Percentiles rank a stretch among this genome's conserved stretches.
Evolutionary conservation across 2,888 invertebrate genomes (phyloP).

Genomic region (Caradrina kadenii): DNA sequence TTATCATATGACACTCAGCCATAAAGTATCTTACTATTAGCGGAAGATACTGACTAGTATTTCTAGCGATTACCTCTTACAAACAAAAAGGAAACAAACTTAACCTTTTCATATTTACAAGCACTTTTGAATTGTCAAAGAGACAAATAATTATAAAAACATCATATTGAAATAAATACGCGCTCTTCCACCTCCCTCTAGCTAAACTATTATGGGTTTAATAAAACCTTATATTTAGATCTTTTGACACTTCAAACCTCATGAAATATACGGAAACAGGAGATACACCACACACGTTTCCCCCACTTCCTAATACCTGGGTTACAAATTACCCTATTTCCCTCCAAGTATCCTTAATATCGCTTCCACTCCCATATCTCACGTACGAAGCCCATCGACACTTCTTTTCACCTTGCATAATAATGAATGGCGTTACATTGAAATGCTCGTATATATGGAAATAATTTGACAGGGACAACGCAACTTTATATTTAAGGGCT

Average conservation of each 20-base stretch:
- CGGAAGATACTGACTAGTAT: too few species aligned
- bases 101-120: too few species aligned
- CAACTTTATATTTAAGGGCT: too few species aligned
- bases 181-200: too few species aligned
- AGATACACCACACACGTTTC: constrained; percentile 19
- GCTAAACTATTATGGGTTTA: too few species aligned
- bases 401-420: constrained; percentile 20
- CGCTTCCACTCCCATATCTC: constrained; percentile 4
- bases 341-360: constrained; percentile 32
- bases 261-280: background rate
- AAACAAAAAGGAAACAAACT: too few species aligned
- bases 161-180: too few species aligned
- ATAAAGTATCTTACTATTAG: too few species aligned
- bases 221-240: background rate
- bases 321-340: constrained; percentile 35
- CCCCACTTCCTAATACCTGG: constrained; percentile 13
- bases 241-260: background rate
- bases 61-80: too few species aligned
- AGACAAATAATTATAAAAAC: too few species aligned
- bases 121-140: too few species aligned
- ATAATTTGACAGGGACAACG: background rate
- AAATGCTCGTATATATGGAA: background rate
- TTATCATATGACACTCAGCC: too few species aligned
- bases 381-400: constrained; percentile 41
- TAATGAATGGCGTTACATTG: constrained; percentile 1